Base-by-base conservation (phyloP, 1,140 invertebrate species). In the Mya arenaria region DNA sequence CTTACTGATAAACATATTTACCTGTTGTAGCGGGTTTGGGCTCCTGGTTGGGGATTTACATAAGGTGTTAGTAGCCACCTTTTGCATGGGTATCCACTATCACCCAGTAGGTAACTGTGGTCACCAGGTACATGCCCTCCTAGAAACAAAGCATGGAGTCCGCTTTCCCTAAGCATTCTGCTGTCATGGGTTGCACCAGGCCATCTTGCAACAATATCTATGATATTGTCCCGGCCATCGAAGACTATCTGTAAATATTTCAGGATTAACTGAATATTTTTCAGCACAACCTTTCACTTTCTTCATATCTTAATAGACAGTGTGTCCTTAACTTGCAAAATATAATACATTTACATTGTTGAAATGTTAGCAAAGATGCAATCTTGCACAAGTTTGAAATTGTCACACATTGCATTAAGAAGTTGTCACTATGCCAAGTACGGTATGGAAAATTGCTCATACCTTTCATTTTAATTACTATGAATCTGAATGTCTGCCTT, bases 51-150 rank as follows among this genome's bases (percentile, higher is more conserved):
- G 19, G 80, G 79, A 25, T n/a, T 62, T 17, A 74, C 17, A 69
- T 79, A 86, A 8, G 82, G 85, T 4, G 82, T 84, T 52, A 86
- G 37, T 19, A 86, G 34, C 41, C 69, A 86, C 23, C 37, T 23
- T 36, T 82, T 73, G 37, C 73, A 78, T 2, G 73, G 68, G 75
- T 82, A 86, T 4, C 84, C 84, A 71, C 80, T 85, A 37, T 85
- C 81, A 4, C 84, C 84, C 37, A 84, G 60, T 28, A 82, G 23
- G 25, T 62, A 30, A 37, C 32, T 68, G 25, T 30, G 25, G 15
- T 32, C 41, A 10, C 19, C 6, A 30, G 52, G 52, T 32, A 73
- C 32, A 19, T 32, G 34, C 5, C 32, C 25, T 65, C 36, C 37
- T 25, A 62, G 48, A n/a, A 69, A 34, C 6, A 73, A 34, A 5